phyloP scores from a whole-genome alignment of 2,888 invertebrate species.

The Caenorhabditis panamensis region DNA sequence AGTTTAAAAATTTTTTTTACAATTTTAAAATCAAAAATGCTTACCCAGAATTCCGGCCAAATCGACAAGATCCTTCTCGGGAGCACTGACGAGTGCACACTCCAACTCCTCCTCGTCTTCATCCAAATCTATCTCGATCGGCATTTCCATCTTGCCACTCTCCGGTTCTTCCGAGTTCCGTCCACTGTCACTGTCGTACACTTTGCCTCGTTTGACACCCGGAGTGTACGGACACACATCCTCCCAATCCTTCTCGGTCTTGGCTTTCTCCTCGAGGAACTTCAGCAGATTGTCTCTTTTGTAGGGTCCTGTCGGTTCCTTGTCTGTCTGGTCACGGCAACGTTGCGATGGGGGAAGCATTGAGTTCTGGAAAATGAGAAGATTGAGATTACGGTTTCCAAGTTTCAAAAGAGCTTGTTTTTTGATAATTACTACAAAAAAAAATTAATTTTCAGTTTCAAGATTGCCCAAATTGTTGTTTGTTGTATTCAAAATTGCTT shows the following conservation, averaged over 20 bases:
- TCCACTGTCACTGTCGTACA: slow-evolving; percentile 69
- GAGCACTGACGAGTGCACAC: slow-evolving; percentile 90
- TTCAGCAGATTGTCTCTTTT: slow-evolving; percentile 92
- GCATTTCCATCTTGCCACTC: slow-evolving; percentile 75
- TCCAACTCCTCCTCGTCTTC: slow-evolving; percentile 85
- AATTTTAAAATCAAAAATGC: background rate
- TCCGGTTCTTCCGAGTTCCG: slow-evolving; percentile 61
- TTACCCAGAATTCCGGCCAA: slow-evolving; percentile 88
- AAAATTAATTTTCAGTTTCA: slow-evolving; percentile 3
- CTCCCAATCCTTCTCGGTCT: slow-evolving; percentile 97
- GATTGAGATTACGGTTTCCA: no score
- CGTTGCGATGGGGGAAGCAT: slow-evolving; percentile 96
- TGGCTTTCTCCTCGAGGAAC: slow-evolving; percentile 97
- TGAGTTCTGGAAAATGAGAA: slow-evolving; percentile 88
- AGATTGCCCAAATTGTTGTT: no score
- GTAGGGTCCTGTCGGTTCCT: slow-evolving; percentile 94
- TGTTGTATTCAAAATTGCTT: no score
- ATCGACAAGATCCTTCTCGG: slow-evolving; percentile 98
- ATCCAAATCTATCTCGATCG: slow-evolving; percentile 80
- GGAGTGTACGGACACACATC: slow-evolving; percentile 94
- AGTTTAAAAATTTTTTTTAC: no score
- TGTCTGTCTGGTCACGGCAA: slow-evolving; percentile 95
- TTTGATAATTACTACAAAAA: slow-evolving; percentile 3
- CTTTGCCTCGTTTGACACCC: slow-evolving; percentile 88
- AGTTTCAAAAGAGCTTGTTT: slow-evolving; percentile 13